Evolutionary conservation across 2,797 vertebrate species (phyloP).

Genomic region (Phrynocephalus forsythii): DNA sequence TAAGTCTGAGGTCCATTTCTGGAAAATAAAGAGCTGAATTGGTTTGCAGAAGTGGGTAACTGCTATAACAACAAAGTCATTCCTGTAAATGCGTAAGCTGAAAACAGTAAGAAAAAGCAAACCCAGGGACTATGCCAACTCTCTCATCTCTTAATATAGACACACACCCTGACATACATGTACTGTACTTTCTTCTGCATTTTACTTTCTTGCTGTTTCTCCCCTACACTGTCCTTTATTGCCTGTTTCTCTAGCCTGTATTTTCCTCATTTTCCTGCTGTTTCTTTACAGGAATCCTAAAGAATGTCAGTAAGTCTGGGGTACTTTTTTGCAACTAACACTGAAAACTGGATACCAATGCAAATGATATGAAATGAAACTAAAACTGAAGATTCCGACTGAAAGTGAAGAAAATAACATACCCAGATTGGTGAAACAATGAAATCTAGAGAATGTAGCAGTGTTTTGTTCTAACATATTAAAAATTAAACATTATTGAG

Average conservation of each 20-base stretch:
- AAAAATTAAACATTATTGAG: conserved; percentile 47
- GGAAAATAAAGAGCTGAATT: neutral
- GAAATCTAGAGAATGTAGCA: conserved; percentile 29
- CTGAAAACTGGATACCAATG: conserved; percentile 22
- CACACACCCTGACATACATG: neutral
- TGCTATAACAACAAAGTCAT: conserved; percentile 3
- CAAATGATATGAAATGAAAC: conserved; percentile 48
- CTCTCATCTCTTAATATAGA: too few species aligned
- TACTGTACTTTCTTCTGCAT: conserved; percentile 21
- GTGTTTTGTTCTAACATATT: conserved; percentile 37
- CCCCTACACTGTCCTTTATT: conserved; percentile 29
- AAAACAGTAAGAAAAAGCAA: neutral
- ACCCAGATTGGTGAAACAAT: neutral
- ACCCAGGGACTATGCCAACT: neutral
- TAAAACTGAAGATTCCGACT: conserved; percentile 39
- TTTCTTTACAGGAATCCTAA: conserved; percentile 59
- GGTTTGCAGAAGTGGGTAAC: conserved; percentile 19
- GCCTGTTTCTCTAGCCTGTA: conserved; percentile 32
- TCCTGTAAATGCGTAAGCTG: conserved; percentile 14
- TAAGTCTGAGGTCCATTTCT: conserved; percentile 18
- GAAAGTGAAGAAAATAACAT: conserved; percentile 40
- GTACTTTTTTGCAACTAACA: conserved; percentile 40
- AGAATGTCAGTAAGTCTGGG: conserved; percentile 37
- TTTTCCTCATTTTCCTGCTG: conserved; percentile 41
- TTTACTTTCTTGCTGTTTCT: conserved; percentile 22